Evolutionary conservation across 2,888 invertebrate genomes (phyloP).

Genomic region (Acrobasis repandana): DNA sequence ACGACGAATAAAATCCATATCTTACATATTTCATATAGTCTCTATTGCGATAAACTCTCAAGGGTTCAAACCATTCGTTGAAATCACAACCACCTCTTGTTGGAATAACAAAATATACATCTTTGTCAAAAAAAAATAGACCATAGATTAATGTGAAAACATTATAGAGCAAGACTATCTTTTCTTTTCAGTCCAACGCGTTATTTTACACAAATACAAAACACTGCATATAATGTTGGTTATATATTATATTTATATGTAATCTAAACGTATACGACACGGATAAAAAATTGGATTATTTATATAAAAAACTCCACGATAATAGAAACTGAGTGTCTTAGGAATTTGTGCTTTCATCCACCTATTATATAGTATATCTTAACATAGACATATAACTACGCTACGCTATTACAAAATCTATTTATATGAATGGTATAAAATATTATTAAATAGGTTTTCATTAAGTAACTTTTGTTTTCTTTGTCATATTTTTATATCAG

Average conservation of each 20-base stretch:
- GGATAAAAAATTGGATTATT: constrained; percentile 56
- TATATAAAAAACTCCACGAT: constrained; percentile 59
- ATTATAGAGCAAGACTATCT: constrained; percentile 54
- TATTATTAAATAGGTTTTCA: constrained; percentile 42
- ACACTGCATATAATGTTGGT: constrained; percentile 50
- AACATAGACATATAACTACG: constrained; percentile 51
- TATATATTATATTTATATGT: constrained; percentile 54
- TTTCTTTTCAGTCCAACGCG: constrained; percentile 45
- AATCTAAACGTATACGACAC: constrained; percentile 65
- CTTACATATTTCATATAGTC: constrained; percentile 29
- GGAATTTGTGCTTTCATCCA: constrained; percentile 70
- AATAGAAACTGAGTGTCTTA: constrained; percentile 62
- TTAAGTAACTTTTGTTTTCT: constrained; percentile 26
- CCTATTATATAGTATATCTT: constrained; percentile 33
- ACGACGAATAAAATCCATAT: constrained; percentile 31
- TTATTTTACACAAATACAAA: constrained; percentile 66
- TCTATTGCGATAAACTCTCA: constrained; percentile 39
- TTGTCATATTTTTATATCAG: constrained; percentile 3
- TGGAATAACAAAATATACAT: constrained; percentile 20
- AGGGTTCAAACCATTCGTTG: constrained; percentile 49
- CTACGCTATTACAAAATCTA: constrained; percentile 67
- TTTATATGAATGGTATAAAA: constrained; percentile 63
- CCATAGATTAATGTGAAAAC: constrained; percentile 22
- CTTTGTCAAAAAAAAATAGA: constrained; percentile 23
- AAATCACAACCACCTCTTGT: constrained; percentile 49